Base-by-base conservation (phyloP, 2,113 vertebrate genomes). In the Egretta garzetta region DNA sequence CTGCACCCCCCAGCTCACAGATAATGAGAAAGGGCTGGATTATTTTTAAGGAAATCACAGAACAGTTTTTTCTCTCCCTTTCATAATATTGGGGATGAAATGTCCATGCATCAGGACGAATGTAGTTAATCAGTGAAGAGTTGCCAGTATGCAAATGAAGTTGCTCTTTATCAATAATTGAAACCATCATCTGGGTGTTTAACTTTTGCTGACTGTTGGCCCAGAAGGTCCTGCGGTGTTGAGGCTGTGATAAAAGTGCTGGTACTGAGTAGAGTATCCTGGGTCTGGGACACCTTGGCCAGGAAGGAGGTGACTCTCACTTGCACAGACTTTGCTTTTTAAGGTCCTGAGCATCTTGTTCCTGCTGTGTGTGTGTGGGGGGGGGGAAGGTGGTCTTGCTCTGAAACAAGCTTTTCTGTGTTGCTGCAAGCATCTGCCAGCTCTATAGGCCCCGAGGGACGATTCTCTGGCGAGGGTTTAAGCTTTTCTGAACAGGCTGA, bases 351-450 rank as follows among this genome's bases (percentile, higher is more conserved):
- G 80, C 19, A 30, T 49, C 79, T 75, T n/a, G 21, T 41, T 63
- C 33, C 49, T 19, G 5, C 1, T 62, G 49, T n/a, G n/a, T n/a
- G n/a, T n/a, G n/a, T n/a, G n/a, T 6, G 37, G 1, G 1, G 9
- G 10, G 39, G 39, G 39, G 39, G 39, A 28, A 58, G 8, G n/a
- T 8, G 37, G 1, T 27, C 72, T 79, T 59, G 12, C 12, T 49
- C 15, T 55, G 41, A 72, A 86, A 86, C 26, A 52, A 59, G 89
- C 33, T 67, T 53, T 49, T 55, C 52, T 43, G 39, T 80, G 86
- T 66, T 81, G 67, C 80, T 89, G 85, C 14, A 43, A 52, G 23
- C 8, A 16, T 17, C 86, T 66, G 33, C 4, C 52, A 45, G 58
- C 30, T 59, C 37, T 17, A 1, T 3, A 28, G 58, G 32, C 39